A percentile compares a stretch with the other conserved stretches of the same genome.
These are phyloP conservation scores for Squalus acanthias DNA, from an alignment of 2,797 vertebrate genomes.

Conservation along the genomic window DNA sequence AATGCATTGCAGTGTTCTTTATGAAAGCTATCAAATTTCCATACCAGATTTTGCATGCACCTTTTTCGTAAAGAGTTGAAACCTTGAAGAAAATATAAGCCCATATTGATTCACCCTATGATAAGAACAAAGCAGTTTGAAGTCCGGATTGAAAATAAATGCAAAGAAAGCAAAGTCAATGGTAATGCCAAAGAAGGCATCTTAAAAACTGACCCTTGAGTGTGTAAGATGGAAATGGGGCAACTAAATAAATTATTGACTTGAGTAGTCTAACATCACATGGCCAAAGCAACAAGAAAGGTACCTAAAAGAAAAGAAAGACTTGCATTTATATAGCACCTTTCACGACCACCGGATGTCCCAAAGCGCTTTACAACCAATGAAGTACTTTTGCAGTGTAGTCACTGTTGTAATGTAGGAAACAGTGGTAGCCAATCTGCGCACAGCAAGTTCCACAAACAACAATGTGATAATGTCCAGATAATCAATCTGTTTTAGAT, in stretches of 20 bases:
- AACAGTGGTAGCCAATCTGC: too few relatives aligned
- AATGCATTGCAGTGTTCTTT: neutral
- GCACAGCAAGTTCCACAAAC: too few relatives aligned
- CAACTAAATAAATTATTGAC: neutral
- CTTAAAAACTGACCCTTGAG: neutral
- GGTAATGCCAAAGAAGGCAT: neutral
- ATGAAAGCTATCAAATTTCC: neutral
- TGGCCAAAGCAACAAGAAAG: neutral
- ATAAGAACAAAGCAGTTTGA: neutral
- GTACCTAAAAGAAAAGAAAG: too few relatives aligned
- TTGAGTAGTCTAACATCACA: neutral
- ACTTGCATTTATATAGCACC: too few relatives aligned
- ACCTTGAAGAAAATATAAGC: neutral
- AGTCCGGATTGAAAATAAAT: neutral
- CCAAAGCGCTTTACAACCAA: too few relatives aligned
- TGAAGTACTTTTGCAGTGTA: too few relatives aligned
- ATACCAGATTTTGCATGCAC: neutral
- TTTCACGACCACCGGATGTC: too few relatives aligned
- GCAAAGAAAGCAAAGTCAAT: neutral
- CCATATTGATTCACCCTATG: neutral
- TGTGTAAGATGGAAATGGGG: neutral
- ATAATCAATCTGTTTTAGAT: too few relatives aligned
- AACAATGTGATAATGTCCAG: too few relatives aligned
- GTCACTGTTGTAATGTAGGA: too few relatives aligned
- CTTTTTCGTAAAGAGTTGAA: neutral